Evolutionary conservation across 2,888 invertebrate genomes (phyloP).

Genomic region (Drosophila suboccidentalis): DNA sequence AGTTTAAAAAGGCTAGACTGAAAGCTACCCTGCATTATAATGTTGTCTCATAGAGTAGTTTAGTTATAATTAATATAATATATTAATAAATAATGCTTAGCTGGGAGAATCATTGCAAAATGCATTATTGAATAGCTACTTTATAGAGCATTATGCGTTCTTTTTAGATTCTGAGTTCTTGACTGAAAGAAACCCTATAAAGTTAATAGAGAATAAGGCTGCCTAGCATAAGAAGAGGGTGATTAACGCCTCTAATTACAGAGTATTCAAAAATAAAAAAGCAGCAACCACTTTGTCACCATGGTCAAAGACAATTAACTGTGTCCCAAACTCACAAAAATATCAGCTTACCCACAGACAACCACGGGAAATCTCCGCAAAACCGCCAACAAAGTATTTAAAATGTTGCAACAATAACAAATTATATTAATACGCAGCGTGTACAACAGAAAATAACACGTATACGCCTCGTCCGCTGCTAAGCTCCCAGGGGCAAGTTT

Average conservation of each 20-base stretch:
- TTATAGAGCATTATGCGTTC: no score
- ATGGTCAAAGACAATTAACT: conserved; percentile 41
- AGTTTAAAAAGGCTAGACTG: no score
- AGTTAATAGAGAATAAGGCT: not conserved
- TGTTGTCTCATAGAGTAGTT: no score
- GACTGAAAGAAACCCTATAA: not conserved
- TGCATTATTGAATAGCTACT: no score
- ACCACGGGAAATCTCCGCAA: conserved; percentile 43
- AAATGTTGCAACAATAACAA: conserved; percentile 58
- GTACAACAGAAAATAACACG: conserved; percentile 38
- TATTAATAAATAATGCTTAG: no score
- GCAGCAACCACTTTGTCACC: conserved; percentile 21
- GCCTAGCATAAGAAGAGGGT: not conserved
- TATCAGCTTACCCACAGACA: conserved; percentile 25
- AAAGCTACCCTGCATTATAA: not conserved
- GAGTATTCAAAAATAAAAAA: conserved; percentile 11
- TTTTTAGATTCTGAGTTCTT: no score
- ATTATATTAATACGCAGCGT: conserved; percentile 46
- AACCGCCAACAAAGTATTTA: conserved; percentile 34
- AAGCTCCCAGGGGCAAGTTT: conserved; percentile 23
- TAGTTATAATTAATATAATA: no score
- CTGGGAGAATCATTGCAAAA: no score
- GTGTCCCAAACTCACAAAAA: conserved; percentile 17
- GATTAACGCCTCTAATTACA: not conserved
- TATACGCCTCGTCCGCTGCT: conserved; percentile 41